Percentiles rank a stretch among this genome's conserved stretches.
These are phyloP conservation scores for Setipinna tenuifilis DNA, from an alignment of 2,797 vertebrate genomes.

Conservation along the genomic window DNA sequence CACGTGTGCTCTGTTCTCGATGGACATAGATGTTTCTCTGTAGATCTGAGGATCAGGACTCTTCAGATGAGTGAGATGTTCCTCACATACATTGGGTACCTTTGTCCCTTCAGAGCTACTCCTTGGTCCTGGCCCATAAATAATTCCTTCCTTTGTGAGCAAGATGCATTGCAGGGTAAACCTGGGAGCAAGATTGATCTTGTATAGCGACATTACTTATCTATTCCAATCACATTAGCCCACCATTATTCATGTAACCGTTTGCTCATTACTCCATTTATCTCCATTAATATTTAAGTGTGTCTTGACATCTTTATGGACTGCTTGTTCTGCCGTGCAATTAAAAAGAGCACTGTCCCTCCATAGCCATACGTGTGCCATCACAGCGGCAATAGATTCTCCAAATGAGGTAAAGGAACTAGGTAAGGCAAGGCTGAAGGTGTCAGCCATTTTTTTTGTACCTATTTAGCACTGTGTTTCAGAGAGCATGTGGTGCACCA, in stretches of 20 bases:
- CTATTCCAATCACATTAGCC: slow-evolving; percentile 76
- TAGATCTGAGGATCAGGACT: not conserved
- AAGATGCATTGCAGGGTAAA: slow-evolving; percentile 54
- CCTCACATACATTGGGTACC: not conserved
- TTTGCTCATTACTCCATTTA: slow-evolving; percentile 84
- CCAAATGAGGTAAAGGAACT: slow-evolving; percentile 69
- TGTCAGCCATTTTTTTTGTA: not conserved
- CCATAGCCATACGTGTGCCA: slow-evolving; percentile 79
- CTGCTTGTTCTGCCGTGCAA: slow-evolving; percentile 79
- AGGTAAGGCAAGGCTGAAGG: slow-evolving; percentile 32
- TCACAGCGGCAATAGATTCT: slow-evolving; percentile 71
- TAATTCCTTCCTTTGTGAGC: slow-evolving; percentile 40
- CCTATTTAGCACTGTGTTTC: slow-evolving; percentile 6
- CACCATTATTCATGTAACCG: slow-evolving; percentile 81
- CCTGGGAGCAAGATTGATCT: slow-evolving; percentile 54
- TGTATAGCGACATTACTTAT: slow-evolving; percentile 69
- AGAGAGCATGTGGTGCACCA: not conserved
- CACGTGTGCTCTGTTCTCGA: not conserved
- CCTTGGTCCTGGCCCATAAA: slow-evolving; percentile 35
- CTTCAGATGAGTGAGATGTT: not conserved
- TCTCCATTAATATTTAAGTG: slow-evolving; percentile 86
- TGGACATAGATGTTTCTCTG: not conserved
- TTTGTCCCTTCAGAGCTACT: slow-evolving; percentile 14
- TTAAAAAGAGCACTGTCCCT: slow-evolving; percentile 78
- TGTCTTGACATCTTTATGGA: slow-evolving; percentile 86